Evolutionary conservation across 2,797 vertebrate species (phyloP), one percentile per base, ranked within the genome.

Genomic region (Morelia viridis): DNA sequence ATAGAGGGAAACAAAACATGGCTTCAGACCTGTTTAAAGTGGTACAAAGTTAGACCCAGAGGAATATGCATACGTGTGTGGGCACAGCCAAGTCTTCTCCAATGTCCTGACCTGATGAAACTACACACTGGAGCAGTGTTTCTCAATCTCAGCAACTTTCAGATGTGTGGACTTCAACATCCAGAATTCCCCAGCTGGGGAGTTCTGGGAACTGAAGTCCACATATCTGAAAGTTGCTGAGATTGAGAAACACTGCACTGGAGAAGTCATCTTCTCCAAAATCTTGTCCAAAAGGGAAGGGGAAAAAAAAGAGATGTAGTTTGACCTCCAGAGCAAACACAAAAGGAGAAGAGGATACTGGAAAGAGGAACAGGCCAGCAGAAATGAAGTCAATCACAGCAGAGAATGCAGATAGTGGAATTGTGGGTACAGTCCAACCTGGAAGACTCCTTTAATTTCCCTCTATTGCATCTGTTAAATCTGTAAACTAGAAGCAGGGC

Each of bases 51-150:
- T 71, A n/a, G 7, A 71, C 65, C 17, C n/a, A 31, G n/a, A 71
- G n/a, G n/a, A 71, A 31, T 6, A 35, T 1, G 5, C 4, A 2
- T 2, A 3, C 0, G 13, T 7, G 3, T 17, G 35, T 1, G 0
- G 7, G 35, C 71, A 41, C 31, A 41, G 71, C 31, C 71, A 76
- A 22, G 31, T 41, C 22, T 41, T 4, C 19, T 17, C 22, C 35
- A 22, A 10, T 41, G 35, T 80, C 19, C 71, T 5, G 19, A 41
- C 46, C 71, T 80, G 71, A 24, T 11, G 19, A 10, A 46, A 80
- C 10, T 46, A 80, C 17, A 76, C 17, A 11, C 17, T 19, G 19
- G 35, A 80, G 35, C 35, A 24, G 3, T 2, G 4, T 46, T 46
- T 11, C 71, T 24, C 22, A 22, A 46, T 11, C 71, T 80, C 71